Conservation (phyloP, 2,888 invertebrate genomes). For the Leptinotarsa tumamoca region DNA sequence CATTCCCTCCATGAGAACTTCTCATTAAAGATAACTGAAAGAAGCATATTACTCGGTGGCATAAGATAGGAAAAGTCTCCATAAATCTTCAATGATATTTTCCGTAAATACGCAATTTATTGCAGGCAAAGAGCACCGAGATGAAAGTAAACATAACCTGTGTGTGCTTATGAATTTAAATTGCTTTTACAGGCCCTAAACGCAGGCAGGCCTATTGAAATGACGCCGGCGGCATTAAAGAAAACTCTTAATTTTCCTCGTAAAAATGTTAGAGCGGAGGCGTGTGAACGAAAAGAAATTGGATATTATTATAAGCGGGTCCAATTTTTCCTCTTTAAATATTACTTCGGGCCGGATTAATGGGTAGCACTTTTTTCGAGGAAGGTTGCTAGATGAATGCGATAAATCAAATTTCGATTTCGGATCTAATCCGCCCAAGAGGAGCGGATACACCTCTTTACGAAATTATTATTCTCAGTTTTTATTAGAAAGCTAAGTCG, state of each 20-base stretch:
- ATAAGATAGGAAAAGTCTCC: slow-evolving; percentile 2
- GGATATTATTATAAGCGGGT: slow-evolving; percentile 58
- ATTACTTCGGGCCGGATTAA: slow-evolving; percentile 35
- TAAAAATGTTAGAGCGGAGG: slow-evolving; percentile 63
- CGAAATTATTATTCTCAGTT: slow-evolving; percentile 4
- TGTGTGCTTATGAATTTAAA: slow-evolving; percentile 66
- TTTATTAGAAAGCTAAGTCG: background rate
- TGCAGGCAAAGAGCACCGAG: slow-evolving; percentile 34
- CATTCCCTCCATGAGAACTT: background rate
- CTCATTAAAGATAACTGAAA: background rate
- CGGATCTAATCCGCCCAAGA: slow-evolving; percentile 40
- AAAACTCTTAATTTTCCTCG: slow-evolving; percentile 61
- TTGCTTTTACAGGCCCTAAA: slow-evolving; percentile 49
- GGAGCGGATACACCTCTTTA: slow-evolving; percentile 15
- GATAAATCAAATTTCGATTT: slow-evolving; percentile 49
- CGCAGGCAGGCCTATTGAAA: slow-evolving; percentile 53
- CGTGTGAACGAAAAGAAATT: slow-evolving; percentile 66
- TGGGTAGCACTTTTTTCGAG: slow-evolving; percentile 41
- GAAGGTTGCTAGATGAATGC: slow-evolving; percentile 18
- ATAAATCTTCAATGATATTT: slow-evolving; percentile 40
- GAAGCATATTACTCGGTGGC: background rate
- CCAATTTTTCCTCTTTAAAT: slow-evolving; percentile 36
- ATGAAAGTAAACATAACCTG: slow-evolving; percentile 49
- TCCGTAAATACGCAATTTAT: slow-evolving; percentile 44
- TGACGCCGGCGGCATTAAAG: slow-evolving; percentile 52